phyloP scores from a whole-genome alignment of 2,113 vertebrate genomes.

The Opisthocomus hoazin region DNA sequence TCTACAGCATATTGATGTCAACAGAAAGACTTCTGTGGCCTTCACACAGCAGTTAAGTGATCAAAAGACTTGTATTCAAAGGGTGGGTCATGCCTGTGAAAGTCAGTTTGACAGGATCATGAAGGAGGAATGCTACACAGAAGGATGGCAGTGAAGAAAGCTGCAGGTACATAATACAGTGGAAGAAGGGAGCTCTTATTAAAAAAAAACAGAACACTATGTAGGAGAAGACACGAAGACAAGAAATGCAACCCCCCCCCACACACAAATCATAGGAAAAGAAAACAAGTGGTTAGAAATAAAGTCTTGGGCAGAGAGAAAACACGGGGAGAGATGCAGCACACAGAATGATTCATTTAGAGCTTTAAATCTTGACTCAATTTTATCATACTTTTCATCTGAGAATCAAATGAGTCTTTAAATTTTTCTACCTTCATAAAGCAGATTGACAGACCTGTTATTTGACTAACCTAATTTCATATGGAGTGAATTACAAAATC shows the following conservation, averaged over 20 bases:
- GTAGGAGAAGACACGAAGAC: neutral
- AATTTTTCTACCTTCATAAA: neutral
- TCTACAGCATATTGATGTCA: neutral
- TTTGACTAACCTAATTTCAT: neutral
- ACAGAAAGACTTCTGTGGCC: neutral
- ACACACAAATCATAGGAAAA: neutral
- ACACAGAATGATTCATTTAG: neutral
- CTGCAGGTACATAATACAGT: neutral
- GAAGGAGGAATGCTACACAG: neutral
- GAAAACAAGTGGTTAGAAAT: neutral
- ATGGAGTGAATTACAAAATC: neutral
- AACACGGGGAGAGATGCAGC: neutral
- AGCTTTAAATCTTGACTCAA: neutral
- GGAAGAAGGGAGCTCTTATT: neutral
- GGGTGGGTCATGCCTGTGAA: accelerated
- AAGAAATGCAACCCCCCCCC: neutral
- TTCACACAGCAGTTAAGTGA: neutral
- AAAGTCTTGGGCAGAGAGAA: neutral
- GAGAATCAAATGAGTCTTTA: neutral
- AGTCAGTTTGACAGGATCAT: neutral
- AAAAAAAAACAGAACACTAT: neutral
- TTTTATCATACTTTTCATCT: neutral
- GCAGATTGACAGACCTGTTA: neutral
- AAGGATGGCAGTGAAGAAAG: neutral
- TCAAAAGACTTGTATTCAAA: neutral